Conservation (phyloP, 2,797 vertebrate species). For the Gallinago nigripennis region DNA sequence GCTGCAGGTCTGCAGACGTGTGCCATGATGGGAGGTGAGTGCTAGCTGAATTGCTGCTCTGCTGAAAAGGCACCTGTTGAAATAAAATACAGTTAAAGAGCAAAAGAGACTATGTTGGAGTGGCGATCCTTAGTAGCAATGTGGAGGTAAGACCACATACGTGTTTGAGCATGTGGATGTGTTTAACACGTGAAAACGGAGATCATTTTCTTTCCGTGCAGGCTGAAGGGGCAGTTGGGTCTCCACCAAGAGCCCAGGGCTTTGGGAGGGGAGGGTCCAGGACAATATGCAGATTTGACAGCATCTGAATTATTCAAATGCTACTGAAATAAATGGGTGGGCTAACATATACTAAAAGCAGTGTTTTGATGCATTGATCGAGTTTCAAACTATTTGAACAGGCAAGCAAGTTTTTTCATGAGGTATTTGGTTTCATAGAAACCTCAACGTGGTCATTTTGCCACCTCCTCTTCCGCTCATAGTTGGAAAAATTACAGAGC, state of each 20-base stretch:
- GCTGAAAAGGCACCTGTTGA: constrained; percentile 35
- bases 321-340: background rate
- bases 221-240: background rate
- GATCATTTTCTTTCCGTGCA: background rate
- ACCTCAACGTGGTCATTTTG: background rate
- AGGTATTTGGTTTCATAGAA: background rate
- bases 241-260: accelerated
- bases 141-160: background rate
- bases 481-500: background rate
- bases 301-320: background rate
- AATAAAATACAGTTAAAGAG: constrained; percentile 45
- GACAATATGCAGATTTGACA: background rate
- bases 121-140: background rate
- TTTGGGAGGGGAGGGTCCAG: background rate
- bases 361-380: background rate
- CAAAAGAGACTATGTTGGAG: background rate
- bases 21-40: constrained; percentile 45
- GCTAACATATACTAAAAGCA: background rate
- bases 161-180: accelerated
- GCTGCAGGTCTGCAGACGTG: constrained; percentile 48
- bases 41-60: constrained; percentile 35
- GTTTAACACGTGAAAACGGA: background rate
- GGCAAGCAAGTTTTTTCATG: background rate
- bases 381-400: background rate
- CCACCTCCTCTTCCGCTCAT: background rate